Evolutionary conservation across 2,888 invertebrate species (phyloP), one percentile per base, ranked within the genome.

Genomic region (Dolichopus griseipennis): DNA sequence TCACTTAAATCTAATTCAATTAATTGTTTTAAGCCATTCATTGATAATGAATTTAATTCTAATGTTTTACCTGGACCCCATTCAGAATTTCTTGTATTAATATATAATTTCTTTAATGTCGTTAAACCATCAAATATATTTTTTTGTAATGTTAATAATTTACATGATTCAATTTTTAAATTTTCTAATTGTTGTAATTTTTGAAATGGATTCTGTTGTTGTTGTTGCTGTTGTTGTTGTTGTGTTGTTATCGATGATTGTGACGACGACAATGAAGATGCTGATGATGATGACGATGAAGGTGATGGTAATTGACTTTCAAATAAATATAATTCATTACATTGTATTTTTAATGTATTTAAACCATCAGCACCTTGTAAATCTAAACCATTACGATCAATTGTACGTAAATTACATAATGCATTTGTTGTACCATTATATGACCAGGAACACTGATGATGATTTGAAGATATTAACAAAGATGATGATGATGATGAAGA

Each of bases 1-100:
- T 90, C 88, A 75, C 90, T 88, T 78, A 95, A 84, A 82, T 94
- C 90, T 75, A 94, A 83, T 71, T 86, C 85, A 77, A 92, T 91
- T 65, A 95, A 83, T 81, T 93, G 92, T 75, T 89, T 87, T 68
- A 95, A 83, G 71, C 92, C 92, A 75, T 86, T 86, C 75, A 95
- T 85, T 72, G 90, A 88, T 73, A 87, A 87, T 72, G 88, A 83
- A 72, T 87, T 86, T 74, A 93, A 79, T 75, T 93, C 92, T 76
- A 95, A 84, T 74, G 86, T 87, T 79, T 90, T 89, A 64, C 85
- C 86, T 71, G 87, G 85, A 65, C 87, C 86, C 93, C 94, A 94
- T 72, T 91, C 91, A 21, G 85, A 85, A 81, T 95, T 94, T 77
- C 87, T 87, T 12, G 93, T 92, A 76, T 89, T 89, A 67, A 96